Evolutionary conservation across 2,888 invertebrate genomes (phyloP).

Genomic region (Drosophila suboccidentalis): DNA sequence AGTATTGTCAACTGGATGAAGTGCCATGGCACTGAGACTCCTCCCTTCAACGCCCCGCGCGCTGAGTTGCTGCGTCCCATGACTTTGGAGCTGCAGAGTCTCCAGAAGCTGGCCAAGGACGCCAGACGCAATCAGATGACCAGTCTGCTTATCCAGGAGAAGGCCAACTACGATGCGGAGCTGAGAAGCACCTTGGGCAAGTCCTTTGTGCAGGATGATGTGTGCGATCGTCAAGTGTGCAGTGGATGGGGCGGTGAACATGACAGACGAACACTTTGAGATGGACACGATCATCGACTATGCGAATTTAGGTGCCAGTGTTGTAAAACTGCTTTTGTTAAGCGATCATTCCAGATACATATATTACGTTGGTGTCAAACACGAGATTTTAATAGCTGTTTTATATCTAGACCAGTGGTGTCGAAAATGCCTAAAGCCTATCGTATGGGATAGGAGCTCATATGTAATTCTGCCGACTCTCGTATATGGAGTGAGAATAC

Average conservation of each 20-base stretch:
- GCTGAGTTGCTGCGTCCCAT: constrained; percentile 46
- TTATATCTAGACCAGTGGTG: too few species aligned
- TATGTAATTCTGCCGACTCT: too few species aligned
- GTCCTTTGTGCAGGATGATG: constrained; percentile 56
- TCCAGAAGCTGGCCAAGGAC: constrained; percentile 39
- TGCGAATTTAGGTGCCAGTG: constrained; percentile 1
- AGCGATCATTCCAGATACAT: not conserved
- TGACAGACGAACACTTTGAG: constrained; percentile 25
- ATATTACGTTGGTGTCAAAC: not conserved
- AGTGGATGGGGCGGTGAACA: constrained; percentile 21
- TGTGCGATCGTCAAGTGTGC: constrained; percentile 55
- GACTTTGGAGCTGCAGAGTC: constrained; percentile 43
- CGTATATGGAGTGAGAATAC: too few species aligned
- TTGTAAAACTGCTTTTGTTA: constrained; percentile 12
- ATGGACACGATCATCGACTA: too few species aligned
- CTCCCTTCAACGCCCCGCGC: constrained; percentile 46
- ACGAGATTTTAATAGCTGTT: not conserved
- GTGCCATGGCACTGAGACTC: constrained; percentile 54
- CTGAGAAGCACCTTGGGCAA: constrained; percentile 44
- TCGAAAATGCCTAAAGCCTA: too few species aligned
- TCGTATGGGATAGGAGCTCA: too few species aligned
- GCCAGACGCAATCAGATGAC: constrained; percentile 47
- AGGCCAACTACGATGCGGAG: constrained; percentile 43
- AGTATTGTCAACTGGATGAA: constrained; percentile 54
- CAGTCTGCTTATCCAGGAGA: constrained; percentile 33